A percentile compares a stretch with the other conserved stretches of the same genome.
These are phyloP conservation scores for Cyphomyrus discorhynchus DNA, from an alignment of 2,113 vertebrate species.

Conservation along the genomic window DNA sequence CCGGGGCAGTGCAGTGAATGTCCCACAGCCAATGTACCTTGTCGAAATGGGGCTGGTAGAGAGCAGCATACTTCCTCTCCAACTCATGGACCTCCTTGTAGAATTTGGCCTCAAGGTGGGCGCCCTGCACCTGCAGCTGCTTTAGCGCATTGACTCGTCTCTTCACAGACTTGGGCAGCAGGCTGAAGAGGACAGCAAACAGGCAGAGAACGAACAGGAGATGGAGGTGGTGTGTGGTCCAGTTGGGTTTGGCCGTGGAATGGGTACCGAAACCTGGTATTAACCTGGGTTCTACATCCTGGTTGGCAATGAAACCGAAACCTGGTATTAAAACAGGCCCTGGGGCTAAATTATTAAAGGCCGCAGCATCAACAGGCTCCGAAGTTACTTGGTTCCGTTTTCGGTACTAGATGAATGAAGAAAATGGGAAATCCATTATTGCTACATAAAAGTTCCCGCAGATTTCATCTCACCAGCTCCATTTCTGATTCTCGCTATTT, in stretches of 20 bases:
- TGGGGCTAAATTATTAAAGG: neutral
- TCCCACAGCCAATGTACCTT: slow-evolving; percentile 65
- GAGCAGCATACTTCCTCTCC: slow-evolving; percentile 87
- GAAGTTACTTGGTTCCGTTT: neutral
- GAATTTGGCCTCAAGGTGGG: slow-evolving; percentile 93
- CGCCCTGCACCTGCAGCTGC: slow-evolving; percentile 86
- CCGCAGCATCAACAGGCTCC: neutral
- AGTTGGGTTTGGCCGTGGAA: neutral
- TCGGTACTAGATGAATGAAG: neutral
- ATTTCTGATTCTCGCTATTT: neutral
- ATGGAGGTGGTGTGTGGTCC: neutral
- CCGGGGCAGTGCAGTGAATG: neutral
- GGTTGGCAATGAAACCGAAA: neutral
- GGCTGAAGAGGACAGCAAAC: slow-evolving; percentile 47
- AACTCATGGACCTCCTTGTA: slow-evolving; percentile 97
- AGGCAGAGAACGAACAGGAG: slow-evolving; percentile 3
- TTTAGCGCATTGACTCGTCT: slow-evolving; percentile 90
- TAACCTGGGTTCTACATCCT: too few species aligned
- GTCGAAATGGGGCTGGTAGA: slow-evolving; percentile 88
- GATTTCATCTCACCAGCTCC: neutral
- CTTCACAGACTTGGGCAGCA: slow-evolving; percentile 84
- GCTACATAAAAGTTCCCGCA: neutral
- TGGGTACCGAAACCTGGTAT: neutral
- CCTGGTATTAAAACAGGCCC: neutral
- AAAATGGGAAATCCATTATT: neutral